A percentile compares a stretch with the other conserved stretches of the same genome.
These are phyloP conservation scores for Puffinus mauretanicus DNA, from an alignment of 2,113 vertebrate species.

Conservation along the genomic window DNA sequence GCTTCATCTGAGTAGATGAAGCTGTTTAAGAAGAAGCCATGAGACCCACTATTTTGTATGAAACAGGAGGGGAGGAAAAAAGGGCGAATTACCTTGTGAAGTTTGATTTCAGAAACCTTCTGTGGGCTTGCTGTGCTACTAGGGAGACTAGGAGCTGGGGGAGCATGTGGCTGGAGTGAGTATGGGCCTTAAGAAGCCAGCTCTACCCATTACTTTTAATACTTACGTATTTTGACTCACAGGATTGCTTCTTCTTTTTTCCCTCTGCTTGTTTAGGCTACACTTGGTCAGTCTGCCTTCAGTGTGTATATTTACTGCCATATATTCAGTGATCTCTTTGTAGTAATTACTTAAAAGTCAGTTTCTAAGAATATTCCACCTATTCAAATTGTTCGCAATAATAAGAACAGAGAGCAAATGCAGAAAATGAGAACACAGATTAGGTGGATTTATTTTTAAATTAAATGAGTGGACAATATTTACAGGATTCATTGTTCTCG, in stretches of 20 bases:
- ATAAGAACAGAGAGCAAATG: not conserved
- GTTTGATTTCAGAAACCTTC: not conserved
- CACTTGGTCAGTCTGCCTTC: not conserved
- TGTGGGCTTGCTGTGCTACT: not conserved
- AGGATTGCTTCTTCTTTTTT: not conserved
- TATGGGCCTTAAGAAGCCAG: not conserved
- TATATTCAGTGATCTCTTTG: not conserved
- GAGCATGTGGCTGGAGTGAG: not conserved
- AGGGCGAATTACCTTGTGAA: not conserved
- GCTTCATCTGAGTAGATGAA: not conserved
- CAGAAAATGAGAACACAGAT: not conserved
- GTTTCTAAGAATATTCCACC: not conserved
- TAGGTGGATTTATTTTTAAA: not conserved
- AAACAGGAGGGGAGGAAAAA: not conserved
- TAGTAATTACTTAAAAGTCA: not conserved
- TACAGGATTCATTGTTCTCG: not conserved
- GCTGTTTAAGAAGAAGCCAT: not conserved
- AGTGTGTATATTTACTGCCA: not conserved
- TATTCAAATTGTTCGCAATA: not conserved
- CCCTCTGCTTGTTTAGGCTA: not conserved
- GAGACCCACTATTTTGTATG: not conserved
- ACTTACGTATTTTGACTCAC: not conserved
- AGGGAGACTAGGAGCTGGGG: not conserved
- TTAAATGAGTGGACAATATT: slow-evolving; percentile 5
- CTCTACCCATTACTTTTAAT: not conserved